These are phyloP conservation scores for Drosophila neotestacea DNA, from an alignment of 2,888 invertebrate genomes.

Conservation along the genomic window DNA sequence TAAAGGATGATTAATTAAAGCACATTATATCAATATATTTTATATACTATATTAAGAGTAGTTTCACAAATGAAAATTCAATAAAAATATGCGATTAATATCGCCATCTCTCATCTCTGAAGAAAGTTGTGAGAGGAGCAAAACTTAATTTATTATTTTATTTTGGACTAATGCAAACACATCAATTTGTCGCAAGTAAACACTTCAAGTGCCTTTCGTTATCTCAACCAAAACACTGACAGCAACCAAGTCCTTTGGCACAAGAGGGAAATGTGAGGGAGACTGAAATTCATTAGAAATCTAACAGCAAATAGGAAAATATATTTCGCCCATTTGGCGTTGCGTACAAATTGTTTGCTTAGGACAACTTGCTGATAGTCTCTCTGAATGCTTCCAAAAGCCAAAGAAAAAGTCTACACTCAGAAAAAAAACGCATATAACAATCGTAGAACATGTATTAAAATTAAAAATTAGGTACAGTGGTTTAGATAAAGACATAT, in stretches of 20 bases:
- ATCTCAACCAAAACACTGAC: conserved; percentile 73
- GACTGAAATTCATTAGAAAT: conserved; percentile 72
- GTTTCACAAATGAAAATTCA: conserved; percentile 13
- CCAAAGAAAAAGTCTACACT: neutral
- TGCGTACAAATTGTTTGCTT: conserved; percentile 69
- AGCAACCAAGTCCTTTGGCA: conserved; percentile 24
- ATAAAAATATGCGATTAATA: conserved; percentile 21
- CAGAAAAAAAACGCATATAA: no score
- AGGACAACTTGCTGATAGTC: conserved; percentile 56
- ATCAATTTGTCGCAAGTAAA: conserved; percentile 79
- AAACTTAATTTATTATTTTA: conserved; percentile 77
- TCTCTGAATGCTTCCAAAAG: neutral
- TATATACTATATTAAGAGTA: neutral
- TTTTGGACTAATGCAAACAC: conserved; percentile 76
- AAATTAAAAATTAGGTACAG: no score
- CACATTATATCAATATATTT: conserved; percentile 23
- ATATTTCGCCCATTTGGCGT: conserved; percentile 57
- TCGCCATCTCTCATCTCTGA: conserved; percentile 5
- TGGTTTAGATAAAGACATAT: no score
- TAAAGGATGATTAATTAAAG: conserved; percentile 43
- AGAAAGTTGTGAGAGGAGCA: neutral
- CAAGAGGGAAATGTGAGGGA: neutral
- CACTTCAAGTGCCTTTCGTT: conserved; percentile 77
- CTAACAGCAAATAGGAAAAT: conserved; percentile 72
- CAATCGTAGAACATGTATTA: no score